phyloP scores from a whole-genome alignment of 1,140 invertebrate species.

The Potamilus streckersoni region DNA sequence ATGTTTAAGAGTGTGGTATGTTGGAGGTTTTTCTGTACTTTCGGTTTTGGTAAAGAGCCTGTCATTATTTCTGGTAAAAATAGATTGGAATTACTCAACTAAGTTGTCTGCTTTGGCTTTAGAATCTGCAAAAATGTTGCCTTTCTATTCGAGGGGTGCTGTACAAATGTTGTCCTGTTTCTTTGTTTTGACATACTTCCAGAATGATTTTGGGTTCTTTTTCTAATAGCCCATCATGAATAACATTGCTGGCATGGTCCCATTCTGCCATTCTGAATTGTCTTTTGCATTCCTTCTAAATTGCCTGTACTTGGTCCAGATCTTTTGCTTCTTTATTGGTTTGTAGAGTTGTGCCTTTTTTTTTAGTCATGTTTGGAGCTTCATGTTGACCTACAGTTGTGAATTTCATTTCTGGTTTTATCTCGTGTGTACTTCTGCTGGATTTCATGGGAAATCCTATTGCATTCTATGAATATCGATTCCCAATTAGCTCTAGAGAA shows the following conservation, averaged over 20 bases:
- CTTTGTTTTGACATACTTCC: constrained; percentile 34
- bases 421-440: too few species aligned
- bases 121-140: neutral
- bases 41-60: too few species aligned
- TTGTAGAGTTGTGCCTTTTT: neutral
- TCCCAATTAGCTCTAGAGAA: neutral
- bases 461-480: neutral
- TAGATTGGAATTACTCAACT: constrained; percentile 31
- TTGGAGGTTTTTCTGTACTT: too few species aligned
- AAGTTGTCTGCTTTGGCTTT: constrained; percentile 30
- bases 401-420: too few species aligned
- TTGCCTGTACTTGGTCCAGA: constrained; percentile 6
- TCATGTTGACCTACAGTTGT: too few species aligned
- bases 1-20: too few species aligned
- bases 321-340: neutral
- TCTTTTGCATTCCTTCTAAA: constrained; percentile 29
- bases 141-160: constrained; percentile 17
- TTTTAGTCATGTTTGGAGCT: neutral
- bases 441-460: neutral
- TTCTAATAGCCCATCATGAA: constrained; percentile 26
- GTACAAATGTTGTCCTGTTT: constrained; percentile 33
- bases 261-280: constrained; percentile 30
- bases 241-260: constrained; percentile 31
- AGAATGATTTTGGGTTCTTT: constrained; percentile 13
- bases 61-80: constrained; percentile 21